Evolutionary conservation across 2,113 vertebrate species (phyloP).

Genomic region (Oryzias celebensis): DNA sequence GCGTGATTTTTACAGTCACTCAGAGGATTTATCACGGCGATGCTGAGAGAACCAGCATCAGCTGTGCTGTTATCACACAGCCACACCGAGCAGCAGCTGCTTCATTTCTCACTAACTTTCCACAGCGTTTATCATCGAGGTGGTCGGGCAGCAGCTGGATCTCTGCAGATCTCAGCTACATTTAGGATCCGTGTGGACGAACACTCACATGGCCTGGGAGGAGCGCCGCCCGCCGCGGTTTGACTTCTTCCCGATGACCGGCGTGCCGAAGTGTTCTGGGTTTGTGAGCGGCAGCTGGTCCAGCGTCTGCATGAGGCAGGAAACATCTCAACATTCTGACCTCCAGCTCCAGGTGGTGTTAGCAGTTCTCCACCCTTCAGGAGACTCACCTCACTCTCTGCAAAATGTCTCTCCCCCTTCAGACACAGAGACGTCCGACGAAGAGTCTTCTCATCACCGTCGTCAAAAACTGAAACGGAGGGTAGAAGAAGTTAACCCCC

Average conservation of each 20-base stretch:
- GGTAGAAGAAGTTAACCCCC: not conserved
- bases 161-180: too few species aligned
- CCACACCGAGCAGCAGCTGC: too few species aligned
- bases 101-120: too few species aligned
- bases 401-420: slow-evolving; percentile 98
- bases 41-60: too few species aligned
- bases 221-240: slow-evolving; percentile 90
- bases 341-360: too few species aligned
- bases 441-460: slow-evolving; percentile 96
- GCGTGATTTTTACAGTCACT: too few species aligned
- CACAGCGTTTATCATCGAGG: not conserved
- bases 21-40: too few species aligned
- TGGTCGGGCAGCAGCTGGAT: not conserved
- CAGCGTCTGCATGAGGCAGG: slow-evolving; percentile 79
- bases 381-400: slow-evolving; percentile 91
- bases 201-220: slow-evolving; percentile 89
- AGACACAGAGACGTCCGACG: slow-evolving; percentile 94
- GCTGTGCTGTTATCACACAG: too few species aligned
- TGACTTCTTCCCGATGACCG: slow-evolving; percentile 96
- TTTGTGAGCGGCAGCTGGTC: slow-evolving; percentile 96
- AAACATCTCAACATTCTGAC: not conserved
- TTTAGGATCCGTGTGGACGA: not conserved
- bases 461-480: slow-evolving; percentile 88
- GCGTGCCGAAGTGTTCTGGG: slow-evolving; percentile 97
- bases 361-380: not conserved